A percentile compares a stretch with the other conserved stretches of the same genome.
These are phyloP conservation scores for Lepidocyrtinus sp. DNA, from an alignment of 2,888 invertebrate species.

Conservation along the genomic window DNA sequence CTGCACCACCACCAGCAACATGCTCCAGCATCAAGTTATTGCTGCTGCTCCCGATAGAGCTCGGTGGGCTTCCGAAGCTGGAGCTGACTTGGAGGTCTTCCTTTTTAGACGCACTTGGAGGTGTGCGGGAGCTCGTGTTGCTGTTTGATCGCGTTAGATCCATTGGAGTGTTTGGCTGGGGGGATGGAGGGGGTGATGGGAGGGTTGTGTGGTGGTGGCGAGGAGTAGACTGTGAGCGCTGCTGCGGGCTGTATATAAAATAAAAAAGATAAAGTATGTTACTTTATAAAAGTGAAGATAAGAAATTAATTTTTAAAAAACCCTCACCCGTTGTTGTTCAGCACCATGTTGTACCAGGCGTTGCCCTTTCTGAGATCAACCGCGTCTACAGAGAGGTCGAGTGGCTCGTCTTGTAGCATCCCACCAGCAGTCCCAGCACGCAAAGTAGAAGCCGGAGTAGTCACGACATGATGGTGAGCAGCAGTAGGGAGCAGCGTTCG, in stretches of 20 bases:
- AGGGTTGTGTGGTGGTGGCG: constrained; percentile 24
- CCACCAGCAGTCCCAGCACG: no score
- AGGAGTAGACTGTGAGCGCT: constrained; percentile 16
- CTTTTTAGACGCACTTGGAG: background rate
- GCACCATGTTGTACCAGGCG: constrained; percentile 16
- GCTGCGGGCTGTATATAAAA: no score
- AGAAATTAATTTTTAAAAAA: constrained; percentile 31
- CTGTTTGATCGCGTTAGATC: constrained; percentile 10
- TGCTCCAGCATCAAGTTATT: background rate
- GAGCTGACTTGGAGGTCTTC: constrained; percentile 23
- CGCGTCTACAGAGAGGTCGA: constrained; percentile 85
- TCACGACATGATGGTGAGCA: background rate
- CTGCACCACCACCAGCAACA: no score
- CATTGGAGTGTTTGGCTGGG: constrained; percentile 54
- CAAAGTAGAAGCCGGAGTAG: background rate
- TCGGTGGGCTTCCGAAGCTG: constrained; percentile 28
- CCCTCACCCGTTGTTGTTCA: background rate
- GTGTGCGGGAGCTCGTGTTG: background rate
- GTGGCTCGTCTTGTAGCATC: constrained; percentile 66
- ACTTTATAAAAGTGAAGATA: background rate
- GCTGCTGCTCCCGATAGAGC: constrained; percentile 16
- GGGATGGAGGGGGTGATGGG: constrained; percentile 61
- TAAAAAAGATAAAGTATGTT: no score
- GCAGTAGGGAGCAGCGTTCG: background rate
- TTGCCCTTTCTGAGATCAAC: constrained; percentile 77